phyloP scores from a whole-genome alignment of 2,113 vertebrate genomes.

The Melanerpes formicivorus region DNA sequence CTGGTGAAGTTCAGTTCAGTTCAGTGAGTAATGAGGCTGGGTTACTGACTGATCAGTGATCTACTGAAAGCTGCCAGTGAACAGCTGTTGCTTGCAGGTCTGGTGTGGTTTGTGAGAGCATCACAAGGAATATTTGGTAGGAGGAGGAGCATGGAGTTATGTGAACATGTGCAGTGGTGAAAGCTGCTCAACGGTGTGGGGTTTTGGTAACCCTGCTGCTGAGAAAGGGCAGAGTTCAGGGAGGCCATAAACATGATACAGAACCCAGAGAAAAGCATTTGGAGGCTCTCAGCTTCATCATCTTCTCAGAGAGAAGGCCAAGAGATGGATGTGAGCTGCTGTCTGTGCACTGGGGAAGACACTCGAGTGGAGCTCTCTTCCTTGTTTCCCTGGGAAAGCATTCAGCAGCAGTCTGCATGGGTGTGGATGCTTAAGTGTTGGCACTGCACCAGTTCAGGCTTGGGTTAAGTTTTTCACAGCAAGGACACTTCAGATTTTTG shows the following conservation, averaged over 20 bases:
- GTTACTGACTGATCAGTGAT: neutral
- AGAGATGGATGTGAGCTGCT: neutral
- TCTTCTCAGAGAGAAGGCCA: neutral
- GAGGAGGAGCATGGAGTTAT: neutral
- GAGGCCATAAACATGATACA: neutral
- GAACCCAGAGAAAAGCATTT: neutral
- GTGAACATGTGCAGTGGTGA: neutral
- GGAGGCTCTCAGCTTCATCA: neutral
- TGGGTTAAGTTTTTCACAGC: neutral
- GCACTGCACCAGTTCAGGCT: neutral
- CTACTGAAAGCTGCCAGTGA: neutral
- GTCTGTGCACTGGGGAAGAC: accelerated
- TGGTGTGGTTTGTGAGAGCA: neutral
- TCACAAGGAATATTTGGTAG: neutral
- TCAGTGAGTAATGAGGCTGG: neutral
- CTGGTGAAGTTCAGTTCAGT: neutral
- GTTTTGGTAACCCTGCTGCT: neutral
- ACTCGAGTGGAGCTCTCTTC: neutral
- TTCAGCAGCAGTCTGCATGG: neutral
- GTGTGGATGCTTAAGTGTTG: neutral
- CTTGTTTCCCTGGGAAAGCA: neutral
- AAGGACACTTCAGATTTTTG: neutral
- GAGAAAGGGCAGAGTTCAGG: neutral
- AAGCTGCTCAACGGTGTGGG: neutral
- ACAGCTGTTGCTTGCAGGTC: accelerated